Conservation (phyloP, 2,888 invertebrate species). For the Lasius fuliginosus region DNA sequence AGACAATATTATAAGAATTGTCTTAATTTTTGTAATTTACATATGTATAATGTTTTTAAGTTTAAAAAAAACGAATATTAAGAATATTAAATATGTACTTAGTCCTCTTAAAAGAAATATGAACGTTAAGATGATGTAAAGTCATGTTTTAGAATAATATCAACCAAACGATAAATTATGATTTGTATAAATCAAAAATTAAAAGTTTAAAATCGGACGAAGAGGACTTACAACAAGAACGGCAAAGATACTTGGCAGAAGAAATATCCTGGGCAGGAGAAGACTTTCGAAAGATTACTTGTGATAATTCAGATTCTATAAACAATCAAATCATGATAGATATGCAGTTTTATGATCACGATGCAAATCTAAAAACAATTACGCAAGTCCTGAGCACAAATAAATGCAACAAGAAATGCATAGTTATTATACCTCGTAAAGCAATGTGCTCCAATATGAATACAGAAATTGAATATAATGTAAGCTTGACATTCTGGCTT, state of each 20-base stretch:
- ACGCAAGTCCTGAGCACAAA: conserved; percentile 84
- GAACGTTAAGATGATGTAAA: background rate
- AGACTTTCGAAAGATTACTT: conserved; percentile 70
- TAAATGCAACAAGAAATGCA: conserved; percentile 88
- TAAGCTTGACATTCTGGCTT: conserved; percentile 91
- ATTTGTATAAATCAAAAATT: conserved; percentile 71
- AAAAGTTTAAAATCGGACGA: conserved; percentile 70
- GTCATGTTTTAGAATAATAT: conserved; percentile 45
- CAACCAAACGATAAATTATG: conserved; percentile 58
- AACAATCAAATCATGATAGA: conserved; percentile 85
- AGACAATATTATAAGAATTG: background rate
- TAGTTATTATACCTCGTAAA: conserved; percentile 88
- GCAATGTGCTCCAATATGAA: conserved; percentile 89
- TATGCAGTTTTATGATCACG: conserved; percentile 85
- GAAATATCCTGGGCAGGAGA: conserved; percentile 65
- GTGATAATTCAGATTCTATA: conserved; percentile 84
- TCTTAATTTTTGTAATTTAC: background rate
- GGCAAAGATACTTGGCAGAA: conserved; percentile 68
- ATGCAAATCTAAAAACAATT: conserved; percentile 82
- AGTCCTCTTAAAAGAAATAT: background rate
- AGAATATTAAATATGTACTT: background rate
- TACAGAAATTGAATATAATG: conserved; percentile 89
- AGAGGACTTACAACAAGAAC: conserved; percentile 71
- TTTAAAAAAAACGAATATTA: background rate
- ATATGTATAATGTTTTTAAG: background rate